Evolutionary conservation across 2,888 invertebrate species (phyloP).

Genomic region (Hanleya hanleyi): DNA sequence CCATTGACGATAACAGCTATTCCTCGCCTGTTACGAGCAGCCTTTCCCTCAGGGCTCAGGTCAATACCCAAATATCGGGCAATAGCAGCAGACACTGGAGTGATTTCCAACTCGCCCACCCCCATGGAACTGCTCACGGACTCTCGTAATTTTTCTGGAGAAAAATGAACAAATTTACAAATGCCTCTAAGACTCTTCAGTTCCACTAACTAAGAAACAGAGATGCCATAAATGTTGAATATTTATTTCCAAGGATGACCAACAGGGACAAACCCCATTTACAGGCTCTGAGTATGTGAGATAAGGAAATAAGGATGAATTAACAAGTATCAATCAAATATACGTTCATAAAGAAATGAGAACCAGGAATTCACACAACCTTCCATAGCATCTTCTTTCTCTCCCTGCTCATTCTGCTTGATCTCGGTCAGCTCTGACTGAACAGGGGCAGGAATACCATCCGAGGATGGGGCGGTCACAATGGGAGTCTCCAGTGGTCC

Average conservation of each 20-base stretch:
- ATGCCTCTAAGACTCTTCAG: no score
- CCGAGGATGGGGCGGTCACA: no score
- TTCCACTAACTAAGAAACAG: no score
- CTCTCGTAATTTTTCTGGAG: conserved; percentile 13
- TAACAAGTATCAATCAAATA: not conserved
- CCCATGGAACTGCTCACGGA: conserved; percentile 54
- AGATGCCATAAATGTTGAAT: no score
- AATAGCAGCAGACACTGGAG: conserved; percentile 73
- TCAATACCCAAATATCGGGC: conserved; percentile 73
- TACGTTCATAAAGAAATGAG: not conserved
- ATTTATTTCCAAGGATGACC: no score
- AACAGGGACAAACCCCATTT: no score
- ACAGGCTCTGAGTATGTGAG: no score
- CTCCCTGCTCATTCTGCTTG: not conserved
- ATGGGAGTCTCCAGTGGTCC: no score
- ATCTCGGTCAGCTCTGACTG: not conserved
- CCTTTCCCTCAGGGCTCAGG: conserved; percentile 71
- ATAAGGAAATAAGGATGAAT: no score
- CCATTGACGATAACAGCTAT: conserved; percentile 73
- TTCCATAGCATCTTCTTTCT: conserved; percentile 33
- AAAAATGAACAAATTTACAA: no score
- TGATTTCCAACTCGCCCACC: conserved; percentile 72
- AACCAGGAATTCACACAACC: conserved; percentile 9
- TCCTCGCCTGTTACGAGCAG: conserved; percentile 71
- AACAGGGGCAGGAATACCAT: not conserved